Evolutionary conservation across 2,888 invertebrate genomes (phyloP).

Genomic region (Oithona nana): DNA sequence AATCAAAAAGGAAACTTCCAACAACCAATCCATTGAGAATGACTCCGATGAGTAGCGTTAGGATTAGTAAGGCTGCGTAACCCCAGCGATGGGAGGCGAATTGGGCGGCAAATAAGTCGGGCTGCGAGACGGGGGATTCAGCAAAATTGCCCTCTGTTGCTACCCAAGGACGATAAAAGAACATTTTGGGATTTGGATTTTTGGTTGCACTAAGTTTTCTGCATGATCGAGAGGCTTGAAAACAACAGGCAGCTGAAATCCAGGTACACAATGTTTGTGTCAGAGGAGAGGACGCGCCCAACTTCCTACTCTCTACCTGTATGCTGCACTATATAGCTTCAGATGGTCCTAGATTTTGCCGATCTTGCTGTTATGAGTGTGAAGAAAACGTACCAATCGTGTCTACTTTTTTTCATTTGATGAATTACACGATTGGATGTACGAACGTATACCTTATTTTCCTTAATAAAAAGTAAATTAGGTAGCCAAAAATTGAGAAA

Average conservation of each 20-base stretch:
- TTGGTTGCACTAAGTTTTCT: background rate
- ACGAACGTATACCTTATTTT: too few species aligned
- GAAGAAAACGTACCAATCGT: too few species aligned
- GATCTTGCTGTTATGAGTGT: too few species aligned
- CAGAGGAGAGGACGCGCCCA: too few species aligned
- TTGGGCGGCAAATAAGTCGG: background rate
- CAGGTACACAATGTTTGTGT: background rate
- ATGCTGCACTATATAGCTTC: too few species aligned
- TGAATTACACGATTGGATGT: too few species aligned
- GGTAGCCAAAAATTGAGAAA: too few species aligned
- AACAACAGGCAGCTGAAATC: background rate
- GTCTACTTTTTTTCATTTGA: too few species aligned
- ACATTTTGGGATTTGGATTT: background rate
- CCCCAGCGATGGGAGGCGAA: conserved; percentile 10
- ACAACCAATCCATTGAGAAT: background rate
- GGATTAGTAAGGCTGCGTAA: conserved; percentile 5
- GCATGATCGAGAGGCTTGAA: background rate
- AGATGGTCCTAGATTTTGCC: too few species aligned
- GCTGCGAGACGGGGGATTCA: background rate
- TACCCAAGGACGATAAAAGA: conserved; percentile 1
- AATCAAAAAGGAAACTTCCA: background rate
- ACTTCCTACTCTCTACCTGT: too few species aligned
- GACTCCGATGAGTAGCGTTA: background rate
- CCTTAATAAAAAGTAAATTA: too few species aligned
- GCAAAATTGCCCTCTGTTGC: background rate